Base-by-base conservation (phyloP, 1,140 invertebrate genomes). In the Temnothorax longispinosus region DNA sequence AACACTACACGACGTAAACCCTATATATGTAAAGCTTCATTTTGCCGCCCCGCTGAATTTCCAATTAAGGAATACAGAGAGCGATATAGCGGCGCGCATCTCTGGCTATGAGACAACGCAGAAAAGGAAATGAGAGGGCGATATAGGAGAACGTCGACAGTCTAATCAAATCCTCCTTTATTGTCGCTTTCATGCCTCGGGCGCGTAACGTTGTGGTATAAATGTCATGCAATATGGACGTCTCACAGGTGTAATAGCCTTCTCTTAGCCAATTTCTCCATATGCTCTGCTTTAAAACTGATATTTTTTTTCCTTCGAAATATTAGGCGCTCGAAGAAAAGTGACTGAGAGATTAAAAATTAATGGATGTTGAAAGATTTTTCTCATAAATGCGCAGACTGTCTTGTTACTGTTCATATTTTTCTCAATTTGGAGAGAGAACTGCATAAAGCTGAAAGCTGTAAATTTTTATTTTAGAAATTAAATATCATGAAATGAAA, bases 131-230 rank as follows among this genome's bases (percentile, higher is more conserved):
- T 75, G 60, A 71, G 56, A 15, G 21, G 6, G 11, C 52, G 44
- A 65, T 76, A 69, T 54, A 69, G 54, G 10, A 50, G 62, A 18
- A 64, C 65, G 52, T 58, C 21, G 38, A 50, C 56, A 58, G 52
- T 54, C 81, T 84, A 88, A 90, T 90, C 86, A 90, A 90, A 90
- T 90, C 56, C 38, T n/a, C 56, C 72, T 86, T 88, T 82, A 82
- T 86, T 77, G 76, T 82, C 81, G 64, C 8, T 54, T 50, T 82
- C 52, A 54, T 54, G 60, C 47, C 32, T 69, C 44, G 69, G 67
- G 35, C 71, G 52, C 10, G 62, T 44, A 74, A 50, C 69, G 27
- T 44, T 56, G 56, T 15, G 86, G 67, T 88, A 86, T 88, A 85
- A 85, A 89, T 44, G 50, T 18, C 35, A 44, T n/a, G 35, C 64